Evolutionary conservation across 2,113 vertebrate species (phyloP).

Genomic region (Pandion haliaetus): DNA sequence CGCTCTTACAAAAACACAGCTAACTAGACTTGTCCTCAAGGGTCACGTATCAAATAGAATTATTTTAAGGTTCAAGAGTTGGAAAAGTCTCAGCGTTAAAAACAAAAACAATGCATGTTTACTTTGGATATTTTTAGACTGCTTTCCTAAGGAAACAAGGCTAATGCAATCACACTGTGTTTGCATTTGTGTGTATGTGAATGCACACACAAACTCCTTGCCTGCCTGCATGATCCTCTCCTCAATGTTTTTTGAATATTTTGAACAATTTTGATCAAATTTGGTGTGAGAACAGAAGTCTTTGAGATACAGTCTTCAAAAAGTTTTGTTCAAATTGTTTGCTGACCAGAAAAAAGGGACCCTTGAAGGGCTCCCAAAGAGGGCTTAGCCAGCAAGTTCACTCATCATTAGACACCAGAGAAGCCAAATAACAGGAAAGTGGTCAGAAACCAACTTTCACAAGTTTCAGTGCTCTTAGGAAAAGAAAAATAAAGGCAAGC

Average conservation of each 20-base stretch:
- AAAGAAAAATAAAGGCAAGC: background rate
- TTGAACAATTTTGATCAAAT: background rate
- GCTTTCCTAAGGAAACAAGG: conserved; percentile 43
- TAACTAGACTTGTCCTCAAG: background rate
- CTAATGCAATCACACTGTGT: background rate
- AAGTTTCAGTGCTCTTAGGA: background rate
- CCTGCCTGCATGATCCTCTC: background rate
- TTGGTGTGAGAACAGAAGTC: background rate
- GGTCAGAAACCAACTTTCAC: background rate
- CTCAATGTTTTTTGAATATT: background rate
- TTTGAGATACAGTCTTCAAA: rapidly evolving
- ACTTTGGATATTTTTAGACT: conserved; percentile 38
- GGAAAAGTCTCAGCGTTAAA: background rate
- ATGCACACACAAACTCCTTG: background rate
- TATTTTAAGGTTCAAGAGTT: background rate
- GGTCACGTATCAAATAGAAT: conserved; percentile 38
- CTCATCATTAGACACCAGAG: background rate
- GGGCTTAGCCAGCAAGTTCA: background rate
- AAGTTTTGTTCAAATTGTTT: background rate
- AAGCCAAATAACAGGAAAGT: background rate
- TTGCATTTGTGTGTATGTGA: background rate
- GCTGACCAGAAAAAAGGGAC: background rate
- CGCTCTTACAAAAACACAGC: background rate
- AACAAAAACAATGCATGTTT: conserved; percentile 55
- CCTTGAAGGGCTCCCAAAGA: background rate